Percentiles rank a stretch among this genome's conserved stretches.
Evolutionary conservation across 2,113 vertebrate genomes (phyloP).

Genomic region (Amphilophus citrinellus): DNA sequence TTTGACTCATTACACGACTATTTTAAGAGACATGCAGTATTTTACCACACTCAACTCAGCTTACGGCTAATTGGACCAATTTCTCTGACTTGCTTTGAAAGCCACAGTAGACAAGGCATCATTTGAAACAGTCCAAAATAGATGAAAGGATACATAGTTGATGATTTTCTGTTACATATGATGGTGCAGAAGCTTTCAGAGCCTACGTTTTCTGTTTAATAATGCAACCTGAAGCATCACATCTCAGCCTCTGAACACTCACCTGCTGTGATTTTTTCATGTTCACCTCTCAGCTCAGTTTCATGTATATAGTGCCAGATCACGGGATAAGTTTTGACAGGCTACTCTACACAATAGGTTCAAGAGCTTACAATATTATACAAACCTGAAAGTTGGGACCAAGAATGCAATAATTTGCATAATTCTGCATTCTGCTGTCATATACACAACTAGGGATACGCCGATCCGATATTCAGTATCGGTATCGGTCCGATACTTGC

Average conservation of each 20-base stretch:
- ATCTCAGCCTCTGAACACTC: not conserved
- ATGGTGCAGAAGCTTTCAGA: not conserved
- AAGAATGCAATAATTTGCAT: not conserved
- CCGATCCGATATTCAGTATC: no score
- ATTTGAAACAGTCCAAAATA: conserved; percentile 1
- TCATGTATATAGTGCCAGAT: not conserved
- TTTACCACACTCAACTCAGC: not conserved
- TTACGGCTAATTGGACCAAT: not conserved
- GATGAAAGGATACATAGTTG: not conserved
- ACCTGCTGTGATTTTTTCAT: not conserved
- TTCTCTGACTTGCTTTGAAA: conserved; percentile 13
- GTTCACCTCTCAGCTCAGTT: not conserved
- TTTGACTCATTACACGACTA: conserved; percentile 2
- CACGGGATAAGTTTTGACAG: not conserved
- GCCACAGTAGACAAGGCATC: not conserved
- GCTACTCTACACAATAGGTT: not conserved
- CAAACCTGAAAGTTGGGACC: not conserved
- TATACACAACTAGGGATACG: not conserved
- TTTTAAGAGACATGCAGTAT: conserved; percentile 19
- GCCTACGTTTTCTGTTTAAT: not conserved
- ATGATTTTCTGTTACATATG: not conserved
- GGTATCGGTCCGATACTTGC: no score
- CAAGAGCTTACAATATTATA: not conserved
- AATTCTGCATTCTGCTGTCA: not conserved
- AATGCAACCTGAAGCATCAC: not conserved